These are phyloP conservation scores for Amphibalanus amphitrite DNA, from an alignment of 1,140 invertebrate genomes.

Conservation along the genomic window DNA sequence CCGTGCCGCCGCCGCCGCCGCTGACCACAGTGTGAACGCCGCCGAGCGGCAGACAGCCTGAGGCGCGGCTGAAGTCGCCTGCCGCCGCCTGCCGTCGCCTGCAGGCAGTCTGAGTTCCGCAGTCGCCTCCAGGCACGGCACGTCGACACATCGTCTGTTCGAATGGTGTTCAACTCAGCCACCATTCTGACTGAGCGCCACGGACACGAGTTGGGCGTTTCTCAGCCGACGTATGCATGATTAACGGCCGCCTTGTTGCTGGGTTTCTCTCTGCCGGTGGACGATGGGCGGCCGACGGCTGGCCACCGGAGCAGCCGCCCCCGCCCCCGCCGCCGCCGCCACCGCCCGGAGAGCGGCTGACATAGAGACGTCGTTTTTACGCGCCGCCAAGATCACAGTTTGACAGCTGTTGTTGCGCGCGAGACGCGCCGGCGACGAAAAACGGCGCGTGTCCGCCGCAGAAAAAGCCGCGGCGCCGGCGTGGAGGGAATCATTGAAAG, in stretches of 20 bases:
- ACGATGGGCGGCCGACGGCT: background rate
- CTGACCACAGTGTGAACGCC: background rate
- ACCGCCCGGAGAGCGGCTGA: background rate
- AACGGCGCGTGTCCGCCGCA: background rate
- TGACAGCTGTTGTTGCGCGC: conserved; percentile 1
- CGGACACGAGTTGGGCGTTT: background rate
- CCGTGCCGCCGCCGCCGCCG: too few species aligned
- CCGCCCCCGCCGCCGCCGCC: too few species aligned
- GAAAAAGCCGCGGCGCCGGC: background rate
- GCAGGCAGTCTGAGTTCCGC: too few species aligned
- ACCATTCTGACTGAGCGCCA: too few species aligned
- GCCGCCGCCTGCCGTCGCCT: too few species aligned
- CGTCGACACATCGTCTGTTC: too few species aligned
- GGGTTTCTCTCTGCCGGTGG: too few species aligned
- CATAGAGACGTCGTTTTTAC: background rate
- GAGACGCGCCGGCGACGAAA: background rate
- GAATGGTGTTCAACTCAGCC: too few species aligned
- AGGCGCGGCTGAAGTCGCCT: background rate
- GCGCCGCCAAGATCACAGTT: background rate
- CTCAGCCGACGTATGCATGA: background rate
- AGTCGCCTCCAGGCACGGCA: too few species aligned
- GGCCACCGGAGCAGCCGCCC: too few species aligned
- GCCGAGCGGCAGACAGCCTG: background rate
- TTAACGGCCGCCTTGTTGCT: too few species aligned
- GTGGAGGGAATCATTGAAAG: background rate